Base-by-base conservation (phyloP, 2,797 vertebrate species). In the Cirrhinus molitorella region DNA sequence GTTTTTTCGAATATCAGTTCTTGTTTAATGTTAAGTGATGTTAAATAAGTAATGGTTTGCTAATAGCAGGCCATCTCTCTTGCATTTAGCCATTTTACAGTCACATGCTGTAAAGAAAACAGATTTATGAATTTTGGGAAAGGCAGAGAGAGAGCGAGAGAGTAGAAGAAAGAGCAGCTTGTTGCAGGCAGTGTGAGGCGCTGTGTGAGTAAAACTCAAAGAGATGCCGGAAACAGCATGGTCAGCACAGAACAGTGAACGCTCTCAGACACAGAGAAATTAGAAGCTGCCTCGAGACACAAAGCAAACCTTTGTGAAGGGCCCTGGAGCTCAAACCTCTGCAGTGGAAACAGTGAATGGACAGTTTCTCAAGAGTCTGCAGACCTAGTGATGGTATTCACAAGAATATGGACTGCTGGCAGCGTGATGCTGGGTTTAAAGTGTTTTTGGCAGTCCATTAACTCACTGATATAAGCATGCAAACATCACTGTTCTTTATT, bases 151-250 rank as follows among this genome's bases (percentile, higher is more conserved):
- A 37, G 51, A 21, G 23, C 12, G 37, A 57, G 43, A 57, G 80
- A 43, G 43, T 11, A 81, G 66, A 83, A 86, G 80, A 86, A 85
- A 84, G 83, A 65, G n/a, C 16, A 75, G 55, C 79, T 86, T 87
- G 86, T 85, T 76, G 25, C 37, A 74, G 83, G 87, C 34, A 67
- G 80, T 85, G 86, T 45, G 72, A 66, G 79, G 12, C 34, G 31
- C 66, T 71, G 72, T 55, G 49, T 47, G 71, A 75, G 74, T 28
- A 25, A 71, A 84, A 80, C 73, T 34, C 67, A 73, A 68, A 63
- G 65, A 79, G 70, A 80, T 72, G 31, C 53, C 45, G 59, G 66
- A 78, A 77, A 65, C 66, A 55, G 49, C 68, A 76, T n/a, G 76
- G n/a, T 61, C 59, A 23, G 59, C 9, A 25, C 17, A 73, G 84